Conservation (phyloP, 2,888 invertebrate genomes). For the Platycheirus rosarum region DNA sequence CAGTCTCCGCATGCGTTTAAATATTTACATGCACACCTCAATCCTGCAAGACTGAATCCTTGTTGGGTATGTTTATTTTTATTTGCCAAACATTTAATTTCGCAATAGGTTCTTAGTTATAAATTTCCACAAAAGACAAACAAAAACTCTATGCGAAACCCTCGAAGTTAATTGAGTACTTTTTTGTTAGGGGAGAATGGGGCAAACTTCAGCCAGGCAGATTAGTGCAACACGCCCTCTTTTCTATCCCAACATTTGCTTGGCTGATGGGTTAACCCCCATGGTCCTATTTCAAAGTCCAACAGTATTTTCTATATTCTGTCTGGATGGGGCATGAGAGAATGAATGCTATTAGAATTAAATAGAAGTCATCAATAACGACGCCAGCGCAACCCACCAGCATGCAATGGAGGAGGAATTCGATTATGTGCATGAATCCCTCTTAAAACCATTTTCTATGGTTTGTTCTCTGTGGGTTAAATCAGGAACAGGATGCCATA, state of each 20-base stretch:
- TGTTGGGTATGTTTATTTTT: constrained; percentile 31
- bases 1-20: constrained; percentile 46
- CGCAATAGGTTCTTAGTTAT: constrained; percentile 43
- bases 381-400: constrained; percentile 27
- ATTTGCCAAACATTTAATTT: constrained; percentile 61
- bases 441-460: constrained; percentile 56
- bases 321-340: constrained; percentile 38
- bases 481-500: constrained; percentile 47
- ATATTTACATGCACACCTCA: constrained; percentile 60
- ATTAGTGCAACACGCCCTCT: constrained; percentile 20
- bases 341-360: constrained; percentile 60
- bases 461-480: constrained; percentile 45
- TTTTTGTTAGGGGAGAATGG: constrained; percentile 10
- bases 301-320: constrained; percentile 60
- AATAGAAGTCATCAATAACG: constrained; percentile 66
- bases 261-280: constrained; percentile 12
- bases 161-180: constrained; percentile 57
- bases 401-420: constrained; percentile 42
- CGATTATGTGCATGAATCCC: constrained; percentile 68
- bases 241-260: background rate
- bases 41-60: constrained; percentile 16
- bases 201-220: constrained; percentile 22
- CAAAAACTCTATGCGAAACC: constrained; percentile 12
- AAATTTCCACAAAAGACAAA: constrained; percentile 52
- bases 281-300: constrained; percentile 28